These are phyloP conservation scores for Dione vanillae DNA, from an alignment of 2,888 invertebrate genomes.

Conservation along the genomic window DNA sequence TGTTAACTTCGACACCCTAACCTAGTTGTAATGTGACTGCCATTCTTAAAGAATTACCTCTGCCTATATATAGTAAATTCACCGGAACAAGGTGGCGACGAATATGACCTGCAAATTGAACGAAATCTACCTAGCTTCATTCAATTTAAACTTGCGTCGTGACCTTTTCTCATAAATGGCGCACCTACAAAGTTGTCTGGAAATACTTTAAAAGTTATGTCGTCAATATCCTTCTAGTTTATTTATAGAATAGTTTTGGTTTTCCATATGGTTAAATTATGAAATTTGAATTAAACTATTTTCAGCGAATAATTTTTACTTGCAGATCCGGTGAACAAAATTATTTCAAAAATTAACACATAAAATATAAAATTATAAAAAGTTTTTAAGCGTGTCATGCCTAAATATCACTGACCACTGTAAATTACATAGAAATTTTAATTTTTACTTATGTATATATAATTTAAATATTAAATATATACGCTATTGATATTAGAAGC, in stretches of 20 bases:
- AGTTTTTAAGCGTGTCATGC: too few species aligned
- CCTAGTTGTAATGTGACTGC: neutral
- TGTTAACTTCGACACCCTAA: too few species aligned
- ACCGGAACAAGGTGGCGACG: neutral
- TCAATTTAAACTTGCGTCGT: slow-evolving; percentile 13
- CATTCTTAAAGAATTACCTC: neutral
- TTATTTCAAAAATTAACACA: neutral
- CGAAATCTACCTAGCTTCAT: neutral
- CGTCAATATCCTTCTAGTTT: neutral
- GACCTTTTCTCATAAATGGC: neutral
- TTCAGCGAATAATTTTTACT: neutral
- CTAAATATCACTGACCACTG: slow-evolving; percentile 8
- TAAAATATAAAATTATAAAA: too few species aligned
- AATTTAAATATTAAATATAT: slow-evolving; percentile 4
- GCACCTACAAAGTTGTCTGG: neutral
- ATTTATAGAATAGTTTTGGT: neutral
- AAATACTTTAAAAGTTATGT: neutral
- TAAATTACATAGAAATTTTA: neutral
- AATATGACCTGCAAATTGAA: slow-evolving; percentile 11
- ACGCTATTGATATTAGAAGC: slow-evolving; percentile 47
- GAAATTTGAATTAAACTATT: neutral
- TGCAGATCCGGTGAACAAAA: neutral
- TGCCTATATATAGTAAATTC: slow-evolving; percentile 6
- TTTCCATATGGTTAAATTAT: neutral
- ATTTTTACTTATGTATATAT: neutral